phyloP scores from a whole-genome alignment of 1,140 invertebrate species.

The Drosophila ambigua region DNA sequence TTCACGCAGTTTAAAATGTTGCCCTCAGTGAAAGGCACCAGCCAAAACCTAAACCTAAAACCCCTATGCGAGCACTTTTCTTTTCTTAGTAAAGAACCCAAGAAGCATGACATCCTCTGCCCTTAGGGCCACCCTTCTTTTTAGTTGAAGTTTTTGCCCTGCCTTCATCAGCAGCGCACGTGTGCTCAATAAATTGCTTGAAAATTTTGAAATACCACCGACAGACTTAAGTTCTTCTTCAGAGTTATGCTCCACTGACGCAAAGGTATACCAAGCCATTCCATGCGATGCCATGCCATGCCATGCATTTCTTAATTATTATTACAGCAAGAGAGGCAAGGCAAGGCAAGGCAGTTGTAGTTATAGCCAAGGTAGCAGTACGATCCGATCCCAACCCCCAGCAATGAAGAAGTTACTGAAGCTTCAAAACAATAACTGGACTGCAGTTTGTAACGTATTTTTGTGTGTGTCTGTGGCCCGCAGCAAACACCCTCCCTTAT shows the following conservation, averaged over 20 bases:
- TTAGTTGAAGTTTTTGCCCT: background rate
- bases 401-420: slow-evolving; percentile 59
- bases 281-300: slow-evolving; percentile 57
- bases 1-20: too few species aligned
- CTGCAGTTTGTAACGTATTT: slow-evolving; percentile 79
- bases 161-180: slow-evolving; percentile 44
- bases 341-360: slow-evolving; percentile 9
- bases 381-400: slow-evolving; percentile 26
- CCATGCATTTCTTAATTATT: slow-evolving; percentile 78
- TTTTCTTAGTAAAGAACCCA: too few species aligned
- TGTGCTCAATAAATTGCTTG: slow-evolving; percentile 61
- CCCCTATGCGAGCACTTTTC: too few species aligned
- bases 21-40: too few species aligned
- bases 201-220: slow-evolving; percentile 59
- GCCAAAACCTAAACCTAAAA: too few species aligned
- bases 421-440: slow-evolving; percentile 53
- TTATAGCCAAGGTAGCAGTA: background rate
- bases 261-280: slow-evolving; percentile 44
- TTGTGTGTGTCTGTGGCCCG: slow-evolving; percentile 56
- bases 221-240: slow-evolving; percentile 27
- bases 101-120: too few species aligned
- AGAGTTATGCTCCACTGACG: slow-evolving; percentile 71
- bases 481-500: slow-evolving; percentile 43
- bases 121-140: too few species aligned
- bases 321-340: slow-evolving; percentile 49